These are phyloP conservation scores for Lagodon rhomboides DNA, from an alignment of 2,797 vertebrate species.

Conservation along the genomic window DNA sequence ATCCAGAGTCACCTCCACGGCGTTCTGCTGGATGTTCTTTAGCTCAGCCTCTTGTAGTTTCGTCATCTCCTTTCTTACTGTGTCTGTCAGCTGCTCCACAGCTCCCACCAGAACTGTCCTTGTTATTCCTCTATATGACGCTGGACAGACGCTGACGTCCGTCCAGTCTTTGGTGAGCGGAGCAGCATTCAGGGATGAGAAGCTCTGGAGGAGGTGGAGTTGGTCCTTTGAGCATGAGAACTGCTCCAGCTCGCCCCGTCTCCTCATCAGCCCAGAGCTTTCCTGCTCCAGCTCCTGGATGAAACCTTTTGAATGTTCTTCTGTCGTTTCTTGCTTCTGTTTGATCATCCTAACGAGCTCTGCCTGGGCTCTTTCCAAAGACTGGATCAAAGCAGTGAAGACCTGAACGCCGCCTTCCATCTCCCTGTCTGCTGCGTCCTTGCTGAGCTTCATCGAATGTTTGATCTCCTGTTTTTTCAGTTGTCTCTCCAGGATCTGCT, in stretches of 20 bases:
- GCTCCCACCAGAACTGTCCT: not conserved
- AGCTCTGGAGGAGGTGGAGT: constrained; percentile 12
- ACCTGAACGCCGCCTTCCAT: not conserved
- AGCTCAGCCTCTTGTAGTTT: not conserved
- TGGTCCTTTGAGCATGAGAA: not conserved
- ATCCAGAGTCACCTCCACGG: constrained; percentile 9
- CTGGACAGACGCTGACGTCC: not conserved
- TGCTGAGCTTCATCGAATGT: not conserved
- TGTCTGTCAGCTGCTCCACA: not conserved
- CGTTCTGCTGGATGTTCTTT: not conserved
- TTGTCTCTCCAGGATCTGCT: constrained; percentile 12
- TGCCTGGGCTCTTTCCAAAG: not conserved
- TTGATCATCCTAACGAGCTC: not conserved
- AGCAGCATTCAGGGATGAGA: not conserved
- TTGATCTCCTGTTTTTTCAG: constrained; percentile 18
- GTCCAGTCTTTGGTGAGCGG: constrained; percentile 5
- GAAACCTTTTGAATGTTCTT: not conserved
- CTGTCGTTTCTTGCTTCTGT: not conserved
- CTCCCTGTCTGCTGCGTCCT: not conserved
- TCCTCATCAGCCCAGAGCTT: not conserved
- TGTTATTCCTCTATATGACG: not conserved
- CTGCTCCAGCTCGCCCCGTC: not conserved
- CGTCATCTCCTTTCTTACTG: not conserved
- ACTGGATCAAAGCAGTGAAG: constrained; percentile 5
- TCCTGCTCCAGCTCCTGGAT: constrained; percentile 23